Evolutionary conservation across 2,888 invertebrate genomes (phyloP).

Genomic region (Eremobia ochroleuca): DNA sequence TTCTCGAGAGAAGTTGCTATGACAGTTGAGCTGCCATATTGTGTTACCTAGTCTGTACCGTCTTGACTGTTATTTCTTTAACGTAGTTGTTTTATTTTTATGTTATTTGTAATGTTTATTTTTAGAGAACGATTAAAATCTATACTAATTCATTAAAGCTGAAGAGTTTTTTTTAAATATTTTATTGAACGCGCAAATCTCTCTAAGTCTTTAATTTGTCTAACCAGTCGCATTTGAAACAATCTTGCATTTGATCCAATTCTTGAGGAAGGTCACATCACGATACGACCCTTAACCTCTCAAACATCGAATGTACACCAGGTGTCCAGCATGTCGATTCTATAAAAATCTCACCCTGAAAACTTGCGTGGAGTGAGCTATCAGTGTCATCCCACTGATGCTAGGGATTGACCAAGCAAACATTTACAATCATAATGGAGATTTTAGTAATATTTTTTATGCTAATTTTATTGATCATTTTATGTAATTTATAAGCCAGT

Average conservation of each 20-base stretch:
- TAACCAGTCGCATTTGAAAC: neutral
- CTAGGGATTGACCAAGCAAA: too few species aligned
- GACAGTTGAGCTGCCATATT: slow-evolving; percentile 27
- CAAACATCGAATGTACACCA: too few species aligned
- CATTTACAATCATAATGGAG: too few species aligned
- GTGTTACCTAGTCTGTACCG: slow-evolving; percentile 3
- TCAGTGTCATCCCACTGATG: too few species aligned
- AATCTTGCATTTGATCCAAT: neutral
- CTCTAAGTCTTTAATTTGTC: too few species aligned
- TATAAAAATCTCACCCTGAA: too few species aligned
- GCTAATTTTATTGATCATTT: too few species aligned
- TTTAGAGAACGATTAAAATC: neutral
- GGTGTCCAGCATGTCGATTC: too few species aligned
- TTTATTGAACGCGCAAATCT: neutral
- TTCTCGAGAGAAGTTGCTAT: slow-evolving; percentile 12
- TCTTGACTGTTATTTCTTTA: neutral
- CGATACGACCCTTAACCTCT: too few species aligned
- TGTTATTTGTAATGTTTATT: neutral
- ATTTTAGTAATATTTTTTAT: too few species aligned
- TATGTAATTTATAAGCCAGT: too few species aligned
- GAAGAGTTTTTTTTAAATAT: neutral
- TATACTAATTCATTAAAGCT: neutral
- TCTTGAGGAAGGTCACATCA: neutral
- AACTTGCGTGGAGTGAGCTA: too few species aligned
- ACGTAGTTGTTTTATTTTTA: neutral